Conservation (phyloP, 2,113 vertebrate species). For the Sinocyclocheilus anophthalmus region DNA sequence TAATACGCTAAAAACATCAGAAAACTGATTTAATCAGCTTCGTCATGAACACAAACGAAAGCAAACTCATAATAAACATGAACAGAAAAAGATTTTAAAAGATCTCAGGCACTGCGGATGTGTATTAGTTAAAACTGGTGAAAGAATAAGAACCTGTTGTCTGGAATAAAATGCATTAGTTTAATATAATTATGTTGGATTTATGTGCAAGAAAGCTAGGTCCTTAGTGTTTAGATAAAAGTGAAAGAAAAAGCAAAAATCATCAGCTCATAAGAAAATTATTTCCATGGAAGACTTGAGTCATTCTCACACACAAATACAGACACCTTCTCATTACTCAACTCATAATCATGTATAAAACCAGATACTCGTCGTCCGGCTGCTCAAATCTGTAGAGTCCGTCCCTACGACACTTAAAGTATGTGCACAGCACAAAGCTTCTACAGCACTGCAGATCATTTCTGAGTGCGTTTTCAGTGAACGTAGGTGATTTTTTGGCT, state of each 20-base stretch:
- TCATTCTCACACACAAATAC: neutral
- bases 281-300: slow-evolving; percentile 43
- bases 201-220: neutral
- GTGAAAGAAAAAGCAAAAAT: neutral
- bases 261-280: neutral
- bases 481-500: slow-evolving; percentile 10
- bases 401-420: neutral
- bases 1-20: slow-evolving; percentile 2
- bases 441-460: neutral
- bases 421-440: slow-evolving; percentile 40
- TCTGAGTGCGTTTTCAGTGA: neutral
- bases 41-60: slow-evolving; percentile 7
- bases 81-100: neutral
- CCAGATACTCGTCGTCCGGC: neutral
- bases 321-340: slow-evolving; percentile 1
- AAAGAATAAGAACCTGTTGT: neutral
- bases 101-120: slow-evolving; percentile 11
- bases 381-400: neutral
- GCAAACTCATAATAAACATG: slow-evolving; percentile 72
- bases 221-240: slow-evolving; percentile 19
- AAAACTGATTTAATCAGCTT: slow-evolving; percentile 6
- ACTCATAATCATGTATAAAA: neutral
- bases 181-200: neutral
- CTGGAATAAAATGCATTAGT: neutral
- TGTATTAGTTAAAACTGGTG: slow-evolving; percentile 23